Evolutionary conservation across 2,888 invertebrate species (phyloP).

Genomic region (Sphinx pinastri): DNA sequence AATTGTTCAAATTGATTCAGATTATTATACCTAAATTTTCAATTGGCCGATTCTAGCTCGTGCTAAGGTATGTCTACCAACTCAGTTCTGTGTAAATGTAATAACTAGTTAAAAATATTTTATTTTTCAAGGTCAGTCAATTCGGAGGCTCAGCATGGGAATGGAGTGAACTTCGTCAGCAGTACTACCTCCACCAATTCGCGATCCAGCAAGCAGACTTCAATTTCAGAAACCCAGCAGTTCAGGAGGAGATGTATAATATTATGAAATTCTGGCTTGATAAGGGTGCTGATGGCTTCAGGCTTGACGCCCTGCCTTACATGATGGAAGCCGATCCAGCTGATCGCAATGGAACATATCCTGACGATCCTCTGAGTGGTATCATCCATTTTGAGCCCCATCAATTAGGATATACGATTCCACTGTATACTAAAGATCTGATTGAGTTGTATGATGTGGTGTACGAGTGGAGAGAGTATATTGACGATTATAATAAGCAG

Average conservation of each 20-base stretch:
- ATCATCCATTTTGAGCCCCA: slow-evolving; percentile 70
- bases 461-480: slow-evolving; percentile 81
- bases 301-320: slow-evolving; percentile 87
- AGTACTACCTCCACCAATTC: slow-evolving; percentile 89
- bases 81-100: not conserved
- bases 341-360: slow-evolving; percentile 64
- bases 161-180: slow-evolving; percentile 84
- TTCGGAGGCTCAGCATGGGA: slow-evolving; percentile 88
- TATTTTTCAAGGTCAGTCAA: slow-evolving; percentile 64
- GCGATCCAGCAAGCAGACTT: slow-evolving; percentile 86
- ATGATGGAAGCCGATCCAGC: slow-evolving; percentile 79
- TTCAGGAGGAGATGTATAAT: slow-evolving; percentile 81
- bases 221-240: slow-evolving; percentile 86
- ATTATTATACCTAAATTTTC: no score
- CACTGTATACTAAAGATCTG: slow-evolving; percentile 86
- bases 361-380: slow-evolving; percentile 81
- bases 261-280: slow-evolving; percentile 89
- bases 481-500: slow-evolving; percentile 74
- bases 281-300: slow-evolving; percentile 90
- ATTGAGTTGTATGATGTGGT: slow-evolving; percentile 83
- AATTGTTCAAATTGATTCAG: not conserved
- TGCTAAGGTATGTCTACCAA: no score
- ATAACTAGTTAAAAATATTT: not conserved
- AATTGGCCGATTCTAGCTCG: no score
- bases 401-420: slow-evolving; percentile 83